A percentile compares a stretch with the other conserved stretches of the same genome.
Evolutionary conservation across 2,797 vertebrate species (phyloP).

Genomic region (Poecile montanus): DNA sequence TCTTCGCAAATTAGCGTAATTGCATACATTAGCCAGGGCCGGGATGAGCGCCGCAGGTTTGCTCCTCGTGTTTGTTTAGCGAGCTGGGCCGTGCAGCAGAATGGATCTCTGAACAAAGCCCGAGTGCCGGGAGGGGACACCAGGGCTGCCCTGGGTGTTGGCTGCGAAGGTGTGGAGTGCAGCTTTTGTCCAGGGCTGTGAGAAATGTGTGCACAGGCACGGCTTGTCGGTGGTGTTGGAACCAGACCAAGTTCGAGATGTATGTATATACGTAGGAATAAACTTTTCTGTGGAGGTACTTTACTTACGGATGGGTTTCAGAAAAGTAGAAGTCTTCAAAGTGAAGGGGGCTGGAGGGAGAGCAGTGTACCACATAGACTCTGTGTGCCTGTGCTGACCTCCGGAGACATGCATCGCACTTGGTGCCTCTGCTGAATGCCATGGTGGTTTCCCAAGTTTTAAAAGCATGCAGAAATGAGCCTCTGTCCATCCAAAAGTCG

Average conservation of each 20-base stretch:
- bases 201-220: neutral
- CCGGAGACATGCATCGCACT: rapidly evolving
- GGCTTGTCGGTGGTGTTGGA: neutral
- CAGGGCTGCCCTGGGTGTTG: neutral
- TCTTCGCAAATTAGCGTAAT: constrained; percentile 20
- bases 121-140: neutral
- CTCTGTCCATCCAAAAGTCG: neutral
- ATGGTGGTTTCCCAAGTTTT: rapidly evolving
- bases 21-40: neutral
- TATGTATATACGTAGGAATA: neutral
- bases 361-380: neutral
- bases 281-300: neutral
- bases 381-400: rapidly evolving
- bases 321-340: neutral
- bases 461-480: neutral
- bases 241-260: neutral
- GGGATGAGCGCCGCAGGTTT: neutral
- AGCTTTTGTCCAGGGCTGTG: neutral
- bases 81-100: neutral
- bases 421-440: neutral
- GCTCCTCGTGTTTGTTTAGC: neutral
- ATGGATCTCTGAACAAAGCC: neutral
- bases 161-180: neutral
- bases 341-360: neutral
- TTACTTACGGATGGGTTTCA: neutral